Percentiles rank a stretch among this genome's conserved stretches.
Evolutionary conservation across 2,113 vertebrate species (phyloP).

Genomic region (Aptenodytes forsteri): DNA sequence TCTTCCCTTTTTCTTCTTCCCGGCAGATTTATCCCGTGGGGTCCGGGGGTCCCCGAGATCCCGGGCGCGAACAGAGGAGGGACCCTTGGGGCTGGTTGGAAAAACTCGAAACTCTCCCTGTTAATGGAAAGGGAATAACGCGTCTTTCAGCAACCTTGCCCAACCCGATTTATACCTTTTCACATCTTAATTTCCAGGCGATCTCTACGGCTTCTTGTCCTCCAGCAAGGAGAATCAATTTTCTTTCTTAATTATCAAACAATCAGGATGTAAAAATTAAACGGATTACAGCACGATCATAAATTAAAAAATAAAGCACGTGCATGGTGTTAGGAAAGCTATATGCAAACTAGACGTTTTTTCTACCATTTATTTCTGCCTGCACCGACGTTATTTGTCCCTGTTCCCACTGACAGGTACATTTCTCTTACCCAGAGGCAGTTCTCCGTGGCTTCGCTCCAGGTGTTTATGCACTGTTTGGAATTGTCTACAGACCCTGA

Average conservation of each 20-base stretch:
- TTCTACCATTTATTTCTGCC: background rate
- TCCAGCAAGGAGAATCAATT: background rate
- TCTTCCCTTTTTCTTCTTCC: background rate
- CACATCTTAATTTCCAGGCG: background rate
- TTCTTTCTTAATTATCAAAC: background rate
- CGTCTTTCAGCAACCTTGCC: background rate
- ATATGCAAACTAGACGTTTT: background rate
- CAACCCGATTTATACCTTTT: background rate
- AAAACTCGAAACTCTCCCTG: background rate
- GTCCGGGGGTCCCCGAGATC: background rate
- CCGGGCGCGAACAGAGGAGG: background rate
- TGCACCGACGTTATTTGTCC: background rate
- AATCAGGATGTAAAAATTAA: background rate
- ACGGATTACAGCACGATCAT: too few species aligned
- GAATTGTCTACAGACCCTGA: background rate
- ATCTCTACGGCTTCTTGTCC: background rate
- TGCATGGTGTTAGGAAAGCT: background rate
- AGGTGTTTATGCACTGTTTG: background rate
- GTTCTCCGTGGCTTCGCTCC: accelerated
- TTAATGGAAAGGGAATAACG: background rate
- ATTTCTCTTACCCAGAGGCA: background rate
- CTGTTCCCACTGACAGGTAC: background rate
- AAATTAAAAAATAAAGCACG: background rate
- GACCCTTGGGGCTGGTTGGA: background rate
- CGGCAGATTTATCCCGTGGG: background rate